phyloP scores from a whole-genome alignment of 2,113 vertebrate genomes.

The Corythornis madagascariensis region DNA sequence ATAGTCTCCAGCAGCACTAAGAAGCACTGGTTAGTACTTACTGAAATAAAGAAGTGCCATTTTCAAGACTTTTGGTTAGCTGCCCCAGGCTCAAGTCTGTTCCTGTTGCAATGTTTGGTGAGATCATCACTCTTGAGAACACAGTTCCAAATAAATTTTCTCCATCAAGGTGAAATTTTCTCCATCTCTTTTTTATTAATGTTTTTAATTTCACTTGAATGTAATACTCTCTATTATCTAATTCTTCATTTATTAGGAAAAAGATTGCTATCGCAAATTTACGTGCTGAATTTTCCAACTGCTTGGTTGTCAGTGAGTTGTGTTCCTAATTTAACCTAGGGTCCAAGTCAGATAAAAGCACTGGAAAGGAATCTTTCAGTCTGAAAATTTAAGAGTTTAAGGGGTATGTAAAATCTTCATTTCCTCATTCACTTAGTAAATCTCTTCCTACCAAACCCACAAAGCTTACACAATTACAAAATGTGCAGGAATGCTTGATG shows the following conservation, averaged over 20 bases:
- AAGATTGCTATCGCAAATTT: neutral
- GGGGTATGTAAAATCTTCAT: neutral
- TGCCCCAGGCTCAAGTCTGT: neutral
- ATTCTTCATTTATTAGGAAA: constrained; percentile 11
- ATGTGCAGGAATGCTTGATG: neutral
- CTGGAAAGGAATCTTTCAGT: neutral
- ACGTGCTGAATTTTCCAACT: neutral
- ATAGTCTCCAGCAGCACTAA: neutral
- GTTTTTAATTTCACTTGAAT: neutral
- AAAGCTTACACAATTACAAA: neutral
- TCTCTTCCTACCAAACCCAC: neutral
- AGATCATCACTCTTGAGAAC: neutral
- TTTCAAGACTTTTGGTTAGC: neutral
- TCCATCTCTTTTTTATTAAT: neutral
- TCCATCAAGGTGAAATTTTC: neutral
- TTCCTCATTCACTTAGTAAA: neutral
- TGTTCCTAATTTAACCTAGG: neutral
- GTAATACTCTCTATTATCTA: neutral
- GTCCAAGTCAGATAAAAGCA: neutral
- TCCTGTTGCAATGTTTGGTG: neutral
- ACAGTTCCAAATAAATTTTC: neutral
- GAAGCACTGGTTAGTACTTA: neutral
- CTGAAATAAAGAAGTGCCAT: neutral
- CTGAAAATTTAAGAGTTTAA: constrained; percentile 21
- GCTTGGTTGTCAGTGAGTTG: neutral